Conservation (phyloP, 92 coral and sea anemone species). For the Siderastrea radians region DNA sequence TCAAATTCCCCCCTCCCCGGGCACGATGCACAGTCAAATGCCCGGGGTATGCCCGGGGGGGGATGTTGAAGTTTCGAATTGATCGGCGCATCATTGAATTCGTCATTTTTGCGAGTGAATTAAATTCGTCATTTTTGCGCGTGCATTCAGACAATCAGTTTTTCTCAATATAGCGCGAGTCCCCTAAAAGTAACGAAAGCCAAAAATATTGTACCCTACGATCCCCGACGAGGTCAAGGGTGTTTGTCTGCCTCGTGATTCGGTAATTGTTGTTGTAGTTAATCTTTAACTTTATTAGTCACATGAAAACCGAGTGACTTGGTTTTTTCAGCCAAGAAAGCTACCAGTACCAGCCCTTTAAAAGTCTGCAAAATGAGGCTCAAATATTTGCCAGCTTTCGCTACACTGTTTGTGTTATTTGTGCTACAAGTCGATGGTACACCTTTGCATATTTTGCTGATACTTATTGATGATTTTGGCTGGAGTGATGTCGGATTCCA, state of each 20-base stretch:
- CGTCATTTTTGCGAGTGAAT: too few species aligned
- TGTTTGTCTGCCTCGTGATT: not conserved
- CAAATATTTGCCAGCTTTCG: not conserved
- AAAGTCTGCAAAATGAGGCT: not conserved
- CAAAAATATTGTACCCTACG: too few species aligned
- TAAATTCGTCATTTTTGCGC: too few species aligned
- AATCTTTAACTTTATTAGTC: not conserved
- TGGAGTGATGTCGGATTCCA: constrained; percentile 64
- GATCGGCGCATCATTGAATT: too few species aligned
- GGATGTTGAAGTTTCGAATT: too few species aligned
- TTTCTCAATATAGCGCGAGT: too few species aligned
- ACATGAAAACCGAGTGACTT: not conserved
- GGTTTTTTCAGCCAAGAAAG: not conserved
- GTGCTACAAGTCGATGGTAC: not conserved
- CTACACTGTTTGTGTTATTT: constrained; percentile 3
- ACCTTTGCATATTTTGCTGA: constrained; percentile 43
- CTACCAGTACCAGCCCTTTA: not conserved
- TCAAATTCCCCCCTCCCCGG: too few species aligned
- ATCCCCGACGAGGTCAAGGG: too few species aligned
- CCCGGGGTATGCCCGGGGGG: too few species aligned
- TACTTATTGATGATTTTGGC: constrained; percentile 49
- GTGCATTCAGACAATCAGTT: too few species aligned
- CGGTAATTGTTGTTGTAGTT: not conserved
- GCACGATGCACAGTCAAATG: too few species aligned
- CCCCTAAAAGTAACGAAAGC: too few species aligned